These are phyloP conservation scores for Argyrosomus japonicus DNA, from an alignment of 2,113 vertebrate genomes.

Conservation along the genomic window DNA sequence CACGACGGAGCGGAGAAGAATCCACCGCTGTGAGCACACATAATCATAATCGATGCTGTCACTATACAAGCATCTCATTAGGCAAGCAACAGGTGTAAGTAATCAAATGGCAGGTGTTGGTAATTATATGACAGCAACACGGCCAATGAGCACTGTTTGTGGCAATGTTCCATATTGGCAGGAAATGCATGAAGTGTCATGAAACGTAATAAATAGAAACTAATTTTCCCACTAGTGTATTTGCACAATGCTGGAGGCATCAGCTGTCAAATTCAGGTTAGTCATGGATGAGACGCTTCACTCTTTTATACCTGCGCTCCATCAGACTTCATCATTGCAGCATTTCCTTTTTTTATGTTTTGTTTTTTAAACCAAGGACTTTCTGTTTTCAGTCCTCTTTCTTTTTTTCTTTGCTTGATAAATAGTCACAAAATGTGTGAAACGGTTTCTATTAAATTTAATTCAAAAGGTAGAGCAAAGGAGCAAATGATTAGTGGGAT, in stretches of 20 bases:
- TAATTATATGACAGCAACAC: conserved; percentile 55
- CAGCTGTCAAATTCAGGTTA: conserved; percentile 28
- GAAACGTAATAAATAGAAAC: conserved; percentile 45
- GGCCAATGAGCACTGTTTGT: conserved; percentile 30
- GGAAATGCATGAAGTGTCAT: conserved; percentile 38
- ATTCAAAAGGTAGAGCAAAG: too few species aligned
- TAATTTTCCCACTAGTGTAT: conserved; percentile 26
- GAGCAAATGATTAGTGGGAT: too few species aligned
- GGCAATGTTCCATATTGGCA: conserved; percentile 13
- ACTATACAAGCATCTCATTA: conserved; percentile 32
- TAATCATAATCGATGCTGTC: conserved; percentile 44
- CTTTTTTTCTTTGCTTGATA: not conserved
- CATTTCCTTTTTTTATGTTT: not conserved
- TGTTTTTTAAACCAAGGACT: not conserved
- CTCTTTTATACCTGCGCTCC: not conserved
- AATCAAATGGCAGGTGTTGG: conserved; percentile 68
- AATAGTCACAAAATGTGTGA: too few species aligned
- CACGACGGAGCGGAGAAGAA: conserved; percentile 14
- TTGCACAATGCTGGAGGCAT: conserved; percentile 3
- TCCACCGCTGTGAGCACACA: not conserved
- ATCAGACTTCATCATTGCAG: not conserved
- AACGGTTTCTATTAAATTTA: not conserved
- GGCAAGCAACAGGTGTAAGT: conserved; percentile 61
- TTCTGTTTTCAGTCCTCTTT: not conserved
- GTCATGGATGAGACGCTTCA: conserved; percentile 14